Evolutionary conservation across 2,113 vertebrate genomes (phyloP).

Genomic region (Butorides virescens): DNA sequence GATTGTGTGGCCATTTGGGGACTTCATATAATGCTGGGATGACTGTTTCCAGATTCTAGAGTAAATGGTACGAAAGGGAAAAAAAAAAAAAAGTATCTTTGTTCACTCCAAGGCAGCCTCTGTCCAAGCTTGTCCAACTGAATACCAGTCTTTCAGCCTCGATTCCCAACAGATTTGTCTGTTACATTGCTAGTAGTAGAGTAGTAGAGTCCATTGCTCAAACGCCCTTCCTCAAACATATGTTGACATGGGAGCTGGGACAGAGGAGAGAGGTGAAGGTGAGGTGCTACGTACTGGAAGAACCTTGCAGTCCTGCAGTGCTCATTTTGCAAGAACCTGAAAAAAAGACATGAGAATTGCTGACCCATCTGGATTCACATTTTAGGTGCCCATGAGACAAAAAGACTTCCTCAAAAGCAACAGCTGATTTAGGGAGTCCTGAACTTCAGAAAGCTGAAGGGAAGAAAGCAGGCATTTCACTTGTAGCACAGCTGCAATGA

Average conservation of each 20-base stretch:
- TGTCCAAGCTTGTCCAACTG: not conserved
- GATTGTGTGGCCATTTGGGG: conserved; percentile 7
- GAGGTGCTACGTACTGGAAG: not conserved
- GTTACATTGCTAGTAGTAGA: not conserved
- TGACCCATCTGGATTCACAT: not conserved
- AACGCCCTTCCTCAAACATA: not conserved
- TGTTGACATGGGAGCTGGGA: not conserved
- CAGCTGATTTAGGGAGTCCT: not conserved
- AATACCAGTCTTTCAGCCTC: not conserved
- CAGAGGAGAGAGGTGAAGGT: not conserved
- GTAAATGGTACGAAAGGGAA: not conserved
- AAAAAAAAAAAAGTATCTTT: not conserved
- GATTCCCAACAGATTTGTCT: not conserved
- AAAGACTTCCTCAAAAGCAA: not conserved
- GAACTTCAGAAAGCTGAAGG: not conserved
- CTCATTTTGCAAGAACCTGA: not conserved
- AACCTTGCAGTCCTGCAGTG: not conserved
- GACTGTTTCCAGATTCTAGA: not conserved
- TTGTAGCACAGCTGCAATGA: not conserved
- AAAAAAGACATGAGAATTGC: not conserved
- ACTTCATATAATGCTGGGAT: not conserved
- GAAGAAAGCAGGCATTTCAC: not conserved
- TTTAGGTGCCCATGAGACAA: not conserved
- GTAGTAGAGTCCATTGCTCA: not conserved
- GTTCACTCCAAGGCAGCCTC: not conserved